Percentiles rank a stretch among this genome's conserved stretches.
These are phyloP conservation scores for Aplysina aerophoba DNA, from an alignment of 37 sponge, comb jelly and placozoan species.

Conservation along the genomic window DNA sequence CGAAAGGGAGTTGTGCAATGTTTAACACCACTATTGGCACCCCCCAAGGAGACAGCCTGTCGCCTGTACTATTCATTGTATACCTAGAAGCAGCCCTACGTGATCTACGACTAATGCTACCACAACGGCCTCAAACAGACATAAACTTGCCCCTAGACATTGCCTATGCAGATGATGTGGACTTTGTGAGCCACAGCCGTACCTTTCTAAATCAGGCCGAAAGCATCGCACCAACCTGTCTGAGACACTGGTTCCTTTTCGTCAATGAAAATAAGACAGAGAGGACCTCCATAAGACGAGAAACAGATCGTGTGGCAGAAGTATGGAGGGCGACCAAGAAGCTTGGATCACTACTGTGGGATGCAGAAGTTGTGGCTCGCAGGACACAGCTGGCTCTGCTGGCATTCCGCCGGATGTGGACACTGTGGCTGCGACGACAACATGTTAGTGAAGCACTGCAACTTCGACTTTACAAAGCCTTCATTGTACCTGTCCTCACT, in stretches of 20 bases:
- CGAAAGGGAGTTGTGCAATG: not conserved
- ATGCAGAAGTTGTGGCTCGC: constrained; percentile 27
- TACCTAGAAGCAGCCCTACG: constrained; percentile 36
- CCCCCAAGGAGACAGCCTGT: constrained; percentile 37
- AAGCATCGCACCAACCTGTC: constrained; percentile 4
- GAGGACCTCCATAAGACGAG: not conserved
- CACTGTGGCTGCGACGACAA: constrained; percentile 16
- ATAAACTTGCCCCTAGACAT: constrained; percentile 30
- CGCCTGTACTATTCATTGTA: constrained; percentile 31
- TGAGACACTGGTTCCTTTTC: constrained; percentile 8
- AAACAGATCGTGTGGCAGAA: constrained; percentile 1
- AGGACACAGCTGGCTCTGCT: constrained; percentile 30
- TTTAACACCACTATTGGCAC: constrained; percentile 34
- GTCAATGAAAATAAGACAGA: constrained; percentile 24
- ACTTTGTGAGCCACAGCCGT: constrained; percentile 31
- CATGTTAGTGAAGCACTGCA: constrained; percentile 14
- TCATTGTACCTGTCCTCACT: constrained; percentile 24
- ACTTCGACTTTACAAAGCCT: constrained; percentile 32
- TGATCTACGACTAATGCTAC: constrained; percentile 5
- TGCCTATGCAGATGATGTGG: constrained; percentile 38
- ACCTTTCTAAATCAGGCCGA: constrained; percentile 21
- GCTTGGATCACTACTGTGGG: constrained; percentile 27
- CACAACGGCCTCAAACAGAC: constrained; percentile 18
- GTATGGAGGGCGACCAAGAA: constrained; percentile 38
- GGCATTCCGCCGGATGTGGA: constrained; percentile 34